Evolutionary conservation across 37 sponge, comb jelly and placozoan genomes (phyloP), one percentile per base, ranked within the genome.

Genomic region (Axinella damicornis): DNA sequence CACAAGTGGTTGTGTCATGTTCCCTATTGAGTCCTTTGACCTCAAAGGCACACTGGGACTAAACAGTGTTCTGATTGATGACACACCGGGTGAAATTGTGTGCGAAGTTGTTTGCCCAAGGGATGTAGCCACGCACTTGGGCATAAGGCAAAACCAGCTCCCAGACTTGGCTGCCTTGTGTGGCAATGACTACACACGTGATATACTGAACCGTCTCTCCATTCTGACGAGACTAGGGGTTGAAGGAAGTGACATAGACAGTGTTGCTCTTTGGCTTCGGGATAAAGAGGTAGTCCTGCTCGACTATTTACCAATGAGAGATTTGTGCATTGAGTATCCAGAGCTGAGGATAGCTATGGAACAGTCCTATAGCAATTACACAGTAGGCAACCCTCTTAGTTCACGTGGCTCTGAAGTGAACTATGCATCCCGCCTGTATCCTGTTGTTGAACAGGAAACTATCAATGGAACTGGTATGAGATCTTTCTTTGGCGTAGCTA

Each of bases 101-200:
- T 81, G 77, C 59, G 54, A 54, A 22, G 54, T 74, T 66, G 65
- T 81, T 5, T 40, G 54, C 22, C 38, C 80, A 11, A 38, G 36
- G 15, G 34, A 18, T 41, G 65, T 94, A 0, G 75, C 87, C 5
- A 32, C n/a, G 21, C 30, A 36, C 22, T 69, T 94, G 21, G 71
- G 32, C 0, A 54, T 90, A 0, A 17, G 41, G 2, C 71, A 24
- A 24, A 53, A 57, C 0, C 87, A 86, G 36, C 39, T 94, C 14
- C 38, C 74, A 28, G 90, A 83, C 27, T 62, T 89, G 24, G 90
- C 91, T 22, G 35, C 81, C 12, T 81, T 90, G 16, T 85, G 81
- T 85, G 91, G 86, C 27, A 90, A 80, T 66, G 77, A 79, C 54
- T 73, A 74, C 73, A 84, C 85, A 18, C 56, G 61, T 18, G 61